Percentiles rank a stretch among this genome's conserved stretches.
Evolutionary conservation across 2,113 vertebrate species (phyloP).

Genomic region (Philantomba maxwellii): DNA sequence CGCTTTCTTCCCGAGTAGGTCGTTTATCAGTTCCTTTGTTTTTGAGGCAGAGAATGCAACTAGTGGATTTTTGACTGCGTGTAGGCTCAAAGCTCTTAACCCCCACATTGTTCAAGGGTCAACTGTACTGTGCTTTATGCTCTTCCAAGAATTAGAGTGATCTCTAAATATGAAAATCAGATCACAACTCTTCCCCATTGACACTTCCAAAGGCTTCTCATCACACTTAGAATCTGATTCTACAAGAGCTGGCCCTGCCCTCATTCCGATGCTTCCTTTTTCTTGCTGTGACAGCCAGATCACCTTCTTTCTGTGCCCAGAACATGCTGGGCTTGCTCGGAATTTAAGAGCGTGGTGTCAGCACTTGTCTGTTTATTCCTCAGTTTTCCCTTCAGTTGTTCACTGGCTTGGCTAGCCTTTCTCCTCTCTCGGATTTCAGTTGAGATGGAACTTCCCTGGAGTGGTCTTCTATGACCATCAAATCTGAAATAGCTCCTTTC

Average conservation of each 20-base stretch:
- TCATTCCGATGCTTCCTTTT: background rate
- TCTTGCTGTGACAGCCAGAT: background rate
- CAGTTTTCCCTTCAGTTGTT: background rate
- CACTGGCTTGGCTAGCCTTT: background rate
- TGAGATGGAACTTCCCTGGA: background rate
- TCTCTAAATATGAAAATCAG: background rate
- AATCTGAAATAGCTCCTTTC: background rate
- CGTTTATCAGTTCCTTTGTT: background rate
- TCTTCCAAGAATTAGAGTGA: background rate
- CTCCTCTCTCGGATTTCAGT: background rate
- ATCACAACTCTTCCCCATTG: background rate
- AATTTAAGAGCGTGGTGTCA: background rate
- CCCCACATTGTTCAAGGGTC: background rate
- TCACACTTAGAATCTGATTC: background rate
- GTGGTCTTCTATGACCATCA: background rate
- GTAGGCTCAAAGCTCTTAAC: background rate
- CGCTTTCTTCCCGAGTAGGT: background rate
- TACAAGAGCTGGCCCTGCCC: background rate
- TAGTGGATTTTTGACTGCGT: background rate
- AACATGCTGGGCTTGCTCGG: background rate
- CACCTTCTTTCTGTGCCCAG: background rate
- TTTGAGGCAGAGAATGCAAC: background rate
- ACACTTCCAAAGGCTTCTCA: background rate
- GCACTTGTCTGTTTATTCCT: background rate
- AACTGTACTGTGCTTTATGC: background rate